phyloP scores from a whole-genome alignment of 2,113 vertebrate genomes.

The Sarotherodon lohbergeri region DNA sequence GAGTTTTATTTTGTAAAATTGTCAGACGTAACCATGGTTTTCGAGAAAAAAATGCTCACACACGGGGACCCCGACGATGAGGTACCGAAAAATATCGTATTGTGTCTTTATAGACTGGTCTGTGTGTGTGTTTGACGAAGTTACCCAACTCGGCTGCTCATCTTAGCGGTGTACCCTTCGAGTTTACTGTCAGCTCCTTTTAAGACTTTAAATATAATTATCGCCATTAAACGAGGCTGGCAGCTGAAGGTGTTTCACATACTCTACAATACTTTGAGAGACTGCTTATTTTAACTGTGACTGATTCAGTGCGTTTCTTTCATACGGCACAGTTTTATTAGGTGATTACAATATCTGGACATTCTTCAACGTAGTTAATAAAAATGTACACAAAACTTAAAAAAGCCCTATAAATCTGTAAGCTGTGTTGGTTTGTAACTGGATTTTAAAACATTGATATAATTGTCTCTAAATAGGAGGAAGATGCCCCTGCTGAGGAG shows the following conservation, averaged over 20 bases:
- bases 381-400: neutral
- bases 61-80: constrained; percentile 63
- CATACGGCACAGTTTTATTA: neutral
- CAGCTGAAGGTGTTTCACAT: neutral
- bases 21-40: constrained; percentile 43
- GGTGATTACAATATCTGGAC: neutral
- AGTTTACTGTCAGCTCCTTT: neutral
- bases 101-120: neutral
- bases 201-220: neutral
- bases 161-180: neutral
- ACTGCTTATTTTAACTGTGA: neutral
- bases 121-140: neutral
- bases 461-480: constrained; percentile 12
- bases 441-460: neutral
- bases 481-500: constrained; percentile 47
- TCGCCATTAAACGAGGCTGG: neutral
- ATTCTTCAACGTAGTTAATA: neutral
- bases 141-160: neutral
- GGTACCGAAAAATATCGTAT: constrained; percentile 13
- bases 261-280: neutral
- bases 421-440: neutral
- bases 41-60: constrained; percentile 60
- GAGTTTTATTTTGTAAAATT: neutral
- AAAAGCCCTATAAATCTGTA: neutral
- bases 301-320: neutral